phyloP scores from a whole-genome alignment of 1,140 invertebrate genomes.

The Heliconius congener region DNA sequence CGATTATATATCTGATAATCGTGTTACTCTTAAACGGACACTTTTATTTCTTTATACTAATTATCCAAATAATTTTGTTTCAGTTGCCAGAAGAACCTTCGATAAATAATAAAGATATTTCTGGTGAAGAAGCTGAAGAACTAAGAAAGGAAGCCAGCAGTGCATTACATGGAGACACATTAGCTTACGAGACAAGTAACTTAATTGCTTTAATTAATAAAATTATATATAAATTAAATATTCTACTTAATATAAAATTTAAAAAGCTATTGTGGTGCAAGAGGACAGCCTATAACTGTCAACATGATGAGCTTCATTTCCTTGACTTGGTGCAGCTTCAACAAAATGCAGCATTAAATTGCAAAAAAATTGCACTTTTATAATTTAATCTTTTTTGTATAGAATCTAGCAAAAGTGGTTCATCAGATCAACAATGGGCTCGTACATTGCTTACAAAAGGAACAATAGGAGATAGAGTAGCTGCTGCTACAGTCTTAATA shows the following conservation, averaged over 20 bases:
- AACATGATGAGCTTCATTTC: no score
- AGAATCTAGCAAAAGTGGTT: constrained; percentile 79
- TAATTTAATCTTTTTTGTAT: constrained; percentile 25
- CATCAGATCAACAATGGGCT: constrained; percentile 87
- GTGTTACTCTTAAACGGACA: not conserved
- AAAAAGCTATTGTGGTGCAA: no score
- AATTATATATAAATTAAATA: not conserved
- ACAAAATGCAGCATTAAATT: no score
- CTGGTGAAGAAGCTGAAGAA: constrained; percentile 80
- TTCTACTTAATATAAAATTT: no score
- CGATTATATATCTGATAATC: no score
- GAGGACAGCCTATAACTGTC: no score
- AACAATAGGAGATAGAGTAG: constrained; percentile 92
- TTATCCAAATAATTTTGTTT: constrained; percentile 21
- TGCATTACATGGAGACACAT: constrained; percentile 83
- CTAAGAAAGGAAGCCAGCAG: constrained; percentile 84
- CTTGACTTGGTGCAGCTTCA: no score
- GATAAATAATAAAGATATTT: constrained; percentile 53
- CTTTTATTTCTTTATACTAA: not conserved
- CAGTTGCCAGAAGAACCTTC: constrained; percentile 77
- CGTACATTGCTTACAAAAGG: constrained; percentile 90
- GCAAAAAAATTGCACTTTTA: no score
- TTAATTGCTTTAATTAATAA: not conserved
- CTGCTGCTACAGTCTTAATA: constrained; percentile 90
- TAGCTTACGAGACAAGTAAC: constrained; percentile 82